These are phyloP conservation scores for Pycnonotus jocosus DNA, from an alignment of 2,113 vertebrate species.

Conservation along the genomic window DNA sequence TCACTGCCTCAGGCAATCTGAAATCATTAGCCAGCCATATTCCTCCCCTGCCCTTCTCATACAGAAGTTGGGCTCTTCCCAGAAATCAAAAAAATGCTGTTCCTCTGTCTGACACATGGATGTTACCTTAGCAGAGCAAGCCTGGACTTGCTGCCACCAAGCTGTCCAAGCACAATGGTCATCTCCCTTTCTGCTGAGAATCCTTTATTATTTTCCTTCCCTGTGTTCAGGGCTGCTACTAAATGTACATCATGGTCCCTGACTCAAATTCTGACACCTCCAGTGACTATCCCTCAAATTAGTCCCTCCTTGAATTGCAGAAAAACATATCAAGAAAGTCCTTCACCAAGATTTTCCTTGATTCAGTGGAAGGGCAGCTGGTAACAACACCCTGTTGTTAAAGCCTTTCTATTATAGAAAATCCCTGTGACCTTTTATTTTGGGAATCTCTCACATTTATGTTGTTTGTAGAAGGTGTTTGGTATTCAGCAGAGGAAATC, in stretches of 20 bases:
- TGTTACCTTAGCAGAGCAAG: constrained; percentile 19
- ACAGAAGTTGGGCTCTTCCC: not conserved
- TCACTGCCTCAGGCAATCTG: not conserved
- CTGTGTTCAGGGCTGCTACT: not conserved
- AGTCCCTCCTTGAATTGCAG: not conserved
- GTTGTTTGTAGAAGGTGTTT: constrained; percentile 45
- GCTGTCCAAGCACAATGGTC: not conserved
- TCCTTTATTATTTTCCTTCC: not conserved
- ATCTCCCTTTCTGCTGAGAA: not conserved
- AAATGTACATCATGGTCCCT: not conserved
- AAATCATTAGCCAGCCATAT: not conserved
- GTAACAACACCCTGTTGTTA: not conserved
- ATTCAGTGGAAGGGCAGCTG: constrained; percentile 26
- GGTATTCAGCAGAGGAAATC: constrained; percentile 37
- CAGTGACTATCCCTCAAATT: not conserved
- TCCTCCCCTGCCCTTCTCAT: not conserved
- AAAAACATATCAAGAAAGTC: not conserved
- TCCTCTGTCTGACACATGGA: not conserved
- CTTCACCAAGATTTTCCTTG: not conserved
- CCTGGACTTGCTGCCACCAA: not conserved
- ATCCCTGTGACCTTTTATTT: constrained; percentile 61
- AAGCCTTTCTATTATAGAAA: constrained; percentile 56
- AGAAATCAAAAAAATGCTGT: constrained; percentile 11
- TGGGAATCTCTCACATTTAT: constrained; percentile 44
- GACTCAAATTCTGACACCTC: not conserved